Conservation (phyloP, 2,113 vertebrate species). For the Cardinalis cardinalis region DNA sequence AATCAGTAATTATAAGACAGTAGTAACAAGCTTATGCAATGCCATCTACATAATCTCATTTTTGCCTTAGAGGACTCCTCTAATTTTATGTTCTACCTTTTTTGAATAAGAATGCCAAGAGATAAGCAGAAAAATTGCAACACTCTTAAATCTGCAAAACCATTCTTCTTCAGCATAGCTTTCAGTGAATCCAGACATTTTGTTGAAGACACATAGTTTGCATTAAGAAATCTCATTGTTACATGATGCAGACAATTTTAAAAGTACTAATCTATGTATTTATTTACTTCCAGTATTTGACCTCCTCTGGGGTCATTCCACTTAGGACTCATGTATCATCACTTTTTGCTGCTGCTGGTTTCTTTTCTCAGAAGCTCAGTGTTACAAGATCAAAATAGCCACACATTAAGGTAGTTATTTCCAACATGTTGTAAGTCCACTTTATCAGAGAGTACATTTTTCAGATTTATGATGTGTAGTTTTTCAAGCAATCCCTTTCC, state of each 20-base stretch:
- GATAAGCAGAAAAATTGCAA: conserved; percentile 14
- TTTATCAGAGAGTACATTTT: not conserved
- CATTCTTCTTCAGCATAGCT: not conserved
- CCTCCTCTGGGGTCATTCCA: not conserved
- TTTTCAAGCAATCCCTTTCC: not conserved
- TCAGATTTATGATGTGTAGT: not conserved
- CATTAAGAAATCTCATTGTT: not conserved
- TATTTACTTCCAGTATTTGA: not conserved
- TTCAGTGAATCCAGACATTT: not conserved
- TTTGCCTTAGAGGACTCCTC: not conserved
- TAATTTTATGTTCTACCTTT: not conserved
- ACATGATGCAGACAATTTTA: not conserved
- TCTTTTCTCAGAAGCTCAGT: not conserved
- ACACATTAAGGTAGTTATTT: not conserved
- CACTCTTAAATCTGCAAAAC: not conserved
- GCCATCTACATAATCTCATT: not conserved
- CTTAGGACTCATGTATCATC: not conserved
- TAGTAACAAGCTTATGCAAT: not conserved
- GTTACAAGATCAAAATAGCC: not conserved
- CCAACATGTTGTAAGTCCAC: not conserved
- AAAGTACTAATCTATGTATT: not conserved
- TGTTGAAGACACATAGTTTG: not conserved
- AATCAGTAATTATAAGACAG: conserved; percentile 22
- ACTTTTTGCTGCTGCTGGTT: not conserved
- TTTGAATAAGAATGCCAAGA: not conserved